Evolutionary conservation across 2,797 vertebrate species (phyloP).

Genomic region (Falco concolor): DNA sequence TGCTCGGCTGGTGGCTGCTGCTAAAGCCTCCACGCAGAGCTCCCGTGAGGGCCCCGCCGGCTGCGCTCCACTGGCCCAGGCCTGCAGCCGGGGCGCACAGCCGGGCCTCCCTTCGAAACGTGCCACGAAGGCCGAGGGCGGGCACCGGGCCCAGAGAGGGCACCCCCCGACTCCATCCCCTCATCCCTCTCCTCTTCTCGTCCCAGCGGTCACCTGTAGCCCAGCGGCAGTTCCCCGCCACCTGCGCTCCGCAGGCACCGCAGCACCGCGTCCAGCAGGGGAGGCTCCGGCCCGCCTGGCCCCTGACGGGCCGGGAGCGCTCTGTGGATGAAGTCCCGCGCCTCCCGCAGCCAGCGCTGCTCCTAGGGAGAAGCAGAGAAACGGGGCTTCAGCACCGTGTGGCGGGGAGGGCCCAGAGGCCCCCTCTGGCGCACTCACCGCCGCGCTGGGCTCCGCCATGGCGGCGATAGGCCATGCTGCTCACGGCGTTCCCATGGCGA

Average conservation of each 20-base stretch:
- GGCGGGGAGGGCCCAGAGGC: neutral
- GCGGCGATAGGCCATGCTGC: neutral
- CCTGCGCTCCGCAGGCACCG: neutral
- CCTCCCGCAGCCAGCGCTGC: constrained; percentile 8
- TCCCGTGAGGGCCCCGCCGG: neutral
- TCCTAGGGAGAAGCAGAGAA: neutral
- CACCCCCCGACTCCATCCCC: neutral
- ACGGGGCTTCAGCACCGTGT: neutral
- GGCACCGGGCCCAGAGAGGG: too few relatives aligned
- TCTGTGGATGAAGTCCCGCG: neutral
- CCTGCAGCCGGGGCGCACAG: neutral
- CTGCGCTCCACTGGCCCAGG: too few relatives aligned
- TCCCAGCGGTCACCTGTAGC: constrained; percentile 20
- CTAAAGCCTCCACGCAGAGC: neutral
- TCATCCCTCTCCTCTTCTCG: neutral
- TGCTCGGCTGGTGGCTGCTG: neutral
- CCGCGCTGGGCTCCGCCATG: neutral
- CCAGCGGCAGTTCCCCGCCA: neutral
- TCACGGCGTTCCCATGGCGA: neutral
- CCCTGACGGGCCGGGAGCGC: neutral
- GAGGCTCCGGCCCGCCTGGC: neutral
- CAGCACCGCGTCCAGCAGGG: neutral
- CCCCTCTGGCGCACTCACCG: neutral
- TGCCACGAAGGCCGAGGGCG: neutral
- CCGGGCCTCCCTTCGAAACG: neutral